phyloP scores from a whole-genome alignment of 1,140 invertebrate species.

The Tribolium castaneum region DNA sequence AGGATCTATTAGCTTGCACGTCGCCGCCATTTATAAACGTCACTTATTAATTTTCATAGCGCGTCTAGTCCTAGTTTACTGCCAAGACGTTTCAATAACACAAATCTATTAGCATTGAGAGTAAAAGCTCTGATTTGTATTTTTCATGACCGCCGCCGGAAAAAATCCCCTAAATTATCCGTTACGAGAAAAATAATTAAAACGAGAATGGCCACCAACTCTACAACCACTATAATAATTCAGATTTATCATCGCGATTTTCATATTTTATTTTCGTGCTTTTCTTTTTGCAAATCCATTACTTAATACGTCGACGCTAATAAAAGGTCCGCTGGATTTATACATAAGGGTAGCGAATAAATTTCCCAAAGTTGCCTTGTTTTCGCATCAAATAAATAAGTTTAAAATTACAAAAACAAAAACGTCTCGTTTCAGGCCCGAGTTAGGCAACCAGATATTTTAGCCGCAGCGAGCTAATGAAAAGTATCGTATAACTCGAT shows the following conservation, averaged over 20 bases:
- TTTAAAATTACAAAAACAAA: background rate
- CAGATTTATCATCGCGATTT: conserved; percentile 7
- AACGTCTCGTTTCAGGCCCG: background rate
- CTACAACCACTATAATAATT: background rate
- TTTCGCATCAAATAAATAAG: background rate
- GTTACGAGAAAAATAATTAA: conserved; percentile 19
- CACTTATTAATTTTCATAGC: conserved; percentile 24
- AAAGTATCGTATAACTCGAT: background rate
- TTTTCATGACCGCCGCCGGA: background rate
- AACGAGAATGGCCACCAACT: background rate
- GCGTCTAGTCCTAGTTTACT: background rate
- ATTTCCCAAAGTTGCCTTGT: background rate
- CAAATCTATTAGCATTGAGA: background rate
- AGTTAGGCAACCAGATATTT: conserved; percentile 11
- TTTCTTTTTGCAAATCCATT: conserved; percentile 5
- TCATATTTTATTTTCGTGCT: conserved; percentile 10
- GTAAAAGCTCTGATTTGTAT: background rate
- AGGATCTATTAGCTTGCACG: conserved; percentile 7
- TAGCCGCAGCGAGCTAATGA: background rate
- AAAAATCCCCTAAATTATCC: background rate
- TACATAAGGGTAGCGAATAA: background rate
- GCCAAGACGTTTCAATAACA: background rate
- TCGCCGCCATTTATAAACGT: conserved; percentile 5
- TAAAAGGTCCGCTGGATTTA: conserved; percentile 5
- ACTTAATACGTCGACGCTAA: conserved; percentile 10